phyloP scores from a whole-genome alignment of 2,888 invertebrate species.

The Eristalis tenax region DNA sequence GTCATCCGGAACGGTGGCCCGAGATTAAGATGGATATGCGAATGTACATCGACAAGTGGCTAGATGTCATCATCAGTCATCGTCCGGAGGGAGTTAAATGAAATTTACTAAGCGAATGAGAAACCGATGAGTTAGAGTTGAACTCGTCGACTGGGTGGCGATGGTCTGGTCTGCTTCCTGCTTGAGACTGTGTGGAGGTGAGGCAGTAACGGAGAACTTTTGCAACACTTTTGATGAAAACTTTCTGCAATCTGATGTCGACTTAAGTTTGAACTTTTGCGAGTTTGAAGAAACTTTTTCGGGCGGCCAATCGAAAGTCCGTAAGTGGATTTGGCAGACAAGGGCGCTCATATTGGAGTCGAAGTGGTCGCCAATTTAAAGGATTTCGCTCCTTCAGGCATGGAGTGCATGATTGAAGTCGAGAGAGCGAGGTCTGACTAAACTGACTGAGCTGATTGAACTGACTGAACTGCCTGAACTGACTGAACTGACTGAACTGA shows the following conservation, averaged over 20 bases:
- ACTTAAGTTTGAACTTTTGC: not conserved
- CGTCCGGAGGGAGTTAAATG: constrained; percentile 3
- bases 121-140: not conserved
- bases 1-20: not conserved
- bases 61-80: constrained; percentile 40
- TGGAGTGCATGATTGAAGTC: not conserved
- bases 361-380: not conserved
- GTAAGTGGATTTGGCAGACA: not conserved
- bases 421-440: not conserved
- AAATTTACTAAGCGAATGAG: not conserved
- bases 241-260: not conserved
- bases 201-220: not conserved
- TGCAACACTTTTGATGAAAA: not conserved
- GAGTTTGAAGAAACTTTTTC: not conserved
- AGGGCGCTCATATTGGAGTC: not conserved
- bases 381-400: not conserved
- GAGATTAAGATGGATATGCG: not conserved
- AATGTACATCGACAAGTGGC: not conserved
- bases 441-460: not conserved
- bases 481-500: not conserved
- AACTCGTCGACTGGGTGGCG: not conserved
- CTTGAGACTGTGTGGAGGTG: not conserved
- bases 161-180: not conserved
- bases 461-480: no score
- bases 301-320: not conserved